Base-by-base conservation (phyloP, 92 coral and sea anemone species). In the Zoanthus gigantus region DNA sequence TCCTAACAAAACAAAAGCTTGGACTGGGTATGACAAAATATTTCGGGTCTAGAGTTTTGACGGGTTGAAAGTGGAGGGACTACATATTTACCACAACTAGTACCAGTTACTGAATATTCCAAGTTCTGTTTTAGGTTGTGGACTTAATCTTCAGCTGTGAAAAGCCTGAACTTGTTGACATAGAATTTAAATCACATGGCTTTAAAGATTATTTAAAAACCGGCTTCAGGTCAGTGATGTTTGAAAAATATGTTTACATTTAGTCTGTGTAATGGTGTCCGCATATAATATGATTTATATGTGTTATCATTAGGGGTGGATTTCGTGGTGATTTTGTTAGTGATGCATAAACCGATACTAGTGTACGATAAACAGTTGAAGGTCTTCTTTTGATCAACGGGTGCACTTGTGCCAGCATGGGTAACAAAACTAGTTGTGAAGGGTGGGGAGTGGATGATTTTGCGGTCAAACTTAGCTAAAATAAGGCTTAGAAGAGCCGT, bases 141-240 rank as follows among this genome's bases (percentile, higher is more conserved):
- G 98, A 95, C 57, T 89, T 92, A 42, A 88, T 97, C 61, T 97
- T 95, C 81, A 93, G 92, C 65, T 79, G 94, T 2, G 94, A 95
- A 46, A 92, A 92, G 46, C 94, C 97, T 73, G 99, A 97, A 68
- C 94, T 97, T 10, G 89, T 91, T 46, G 99, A 97, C 76, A 88
- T 97, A 6, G 99, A 97, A 66, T 97, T 95, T 83, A 97, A 97
- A 85, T 97, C 99, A 9, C 95, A 94, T 31, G 98, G 98, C 23
- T 82, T 97, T 4, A 97, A 97, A 72, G 99, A 97, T 86, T 90
- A 90, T 79, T 95, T 97, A 79, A 97, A 97, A 88, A 97, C 97
- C n/a, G 99, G 99, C 31, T 97, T 97, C 82, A 95, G 99, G 99
- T 97, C 88, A 60, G 37, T 34, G 46, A 31, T 10, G 34, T 30